A percentile compares a stretch with the other conserved stretches of the same genome.
phyloP scores from a whole-genome alignment of 2,113 vertebrate genomes.

The Pristiophorus japonicus region DNA sequence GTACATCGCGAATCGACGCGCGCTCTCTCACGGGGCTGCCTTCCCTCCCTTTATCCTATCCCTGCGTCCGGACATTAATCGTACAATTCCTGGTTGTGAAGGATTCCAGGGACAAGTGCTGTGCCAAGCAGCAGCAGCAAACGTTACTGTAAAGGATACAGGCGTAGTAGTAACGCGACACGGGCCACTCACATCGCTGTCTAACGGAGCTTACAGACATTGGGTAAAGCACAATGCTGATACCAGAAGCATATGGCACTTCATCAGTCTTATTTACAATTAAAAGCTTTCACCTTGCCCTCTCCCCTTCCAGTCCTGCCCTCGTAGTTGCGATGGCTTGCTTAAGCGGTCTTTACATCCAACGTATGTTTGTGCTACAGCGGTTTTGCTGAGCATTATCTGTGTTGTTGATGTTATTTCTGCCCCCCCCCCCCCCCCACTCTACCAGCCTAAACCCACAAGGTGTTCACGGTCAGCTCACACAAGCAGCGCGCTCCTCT shows the following conservation, averaged over 20 bases:
- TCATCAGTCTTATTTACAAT: constrained; percentile 2
- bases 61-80: background rate
- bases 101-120: background rate
- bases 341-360: too few relatives aligned
- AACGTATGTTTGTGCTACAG: background rate
- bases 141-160: background rate
- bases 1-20: background rate
- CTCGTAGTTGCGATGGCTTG: background rate
- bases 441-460: background rate
- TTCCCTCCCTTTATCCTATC: background rate
- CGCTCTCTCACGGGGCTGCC: background rate
- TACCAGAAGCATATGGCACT: background rate
- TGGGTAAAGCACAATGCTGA: background rate
- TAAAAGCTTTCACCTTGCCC: background rate
- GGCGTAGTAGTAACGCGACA: background rate
- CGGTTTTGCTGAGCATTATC: background rate
- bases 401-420: background rate
- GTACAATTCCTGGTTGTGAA: background rate
- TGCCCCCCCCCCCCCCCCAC: background rate
- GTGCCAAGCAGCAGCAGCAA: background rate
- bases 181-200: background rate
- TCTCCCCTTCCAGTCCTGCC: background rate
- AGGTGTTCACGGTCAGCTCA: background rate
- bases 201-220: background rate
- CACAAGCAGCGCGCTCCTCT: background rate